Base-by-base conservation (phyloP, 2,888 invertebrate genomes). In the Masnerella sp. region DNA sequence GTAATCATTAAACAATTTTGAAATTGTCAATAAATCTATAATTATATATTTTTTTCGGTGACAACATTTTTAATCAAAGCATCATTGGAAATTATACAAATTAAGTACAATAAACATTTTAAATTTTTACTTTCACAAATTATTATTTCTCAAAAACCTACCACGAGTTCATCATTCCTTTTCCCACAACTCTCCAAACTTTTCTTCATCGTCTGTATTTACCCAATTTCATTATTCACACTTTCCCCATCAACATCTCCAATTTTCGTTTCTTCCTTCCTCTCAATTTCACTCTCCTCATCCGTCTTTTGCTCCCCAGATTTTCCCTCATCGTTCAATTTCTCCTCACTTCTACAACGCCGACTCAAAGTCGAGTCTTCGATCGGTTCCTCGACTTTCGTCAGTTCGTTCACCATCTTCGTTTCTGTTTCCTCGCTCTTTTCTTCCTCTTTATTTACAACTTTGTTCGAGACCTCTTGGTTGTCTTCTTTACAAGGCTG, bases 401-500 rank as follows among this genome's bases (percentile, higher is more conserved):
- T 67, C n/a, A 72, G 52, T 65, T 80, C 77, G 45, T 79, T 79
- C 45, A 78, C 79, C 77, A 75, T 74, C 20, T 40, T 59, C 14
- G 51, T 43, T 4, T 45, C 59, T 9, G 59, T 80, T 43, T 80
- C 56, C 17, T 61, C 61, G n/a, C 11, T 14, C 12, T 1, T 4
- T 11, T 28, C 45, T n/a, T 67, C 58, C 2, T n/a, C 15, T 15
- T 30, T 47, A 2, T 62, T n/a, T n/a, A n/a, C n/a, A n/a, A n/a
- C n/a, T n/a, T n/a, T n/a, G n/a, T n/a, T n/a, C n/a, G n/a, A n/a
- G n/a, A 28, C 11, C 32, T 72, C 52, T n/a, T 36, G 51, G 5
- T n/a, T 43, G n/a, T 74, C 75, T 12, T 74, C 83, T 54, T 81
- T 81, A 30, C 74, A 78, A 34, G 82, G 81, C 62, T 83, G 79